Evolutionary conservation across 2,888 invertebrate species (phyloP).

Genomic region (Acleris cristana): DNA sequence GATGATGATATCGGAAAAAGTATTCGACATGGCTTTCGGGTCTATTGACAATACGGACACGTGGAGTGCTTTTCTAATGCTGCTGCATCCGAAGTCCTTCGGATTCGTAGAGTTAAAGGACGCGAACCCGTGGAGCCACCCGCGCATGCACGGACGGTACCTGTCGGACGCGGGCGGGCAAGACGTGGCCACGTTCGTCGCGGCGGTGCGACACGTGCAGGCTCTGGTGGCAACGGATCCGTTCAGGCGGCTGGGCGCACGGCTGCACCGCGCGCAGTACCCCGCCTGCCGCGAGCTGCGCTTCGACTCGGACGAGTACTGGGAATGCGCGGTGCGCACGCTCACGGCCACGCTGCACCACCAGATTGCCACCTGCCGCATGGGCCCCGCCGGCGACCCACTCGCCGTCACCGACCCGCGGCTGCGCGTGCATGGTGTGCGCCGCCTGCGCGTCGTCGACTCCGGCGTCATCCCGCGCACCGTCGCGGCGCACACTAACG

Average conservation of each 20-base stretch:
- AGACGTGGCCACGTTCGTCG: conserved; percentile 86
- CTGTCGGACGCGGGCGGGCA: conserved; percentile 78
- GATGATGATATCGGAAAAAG: conserved; percentile 73
- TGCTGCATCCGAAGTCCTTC: conserved; percentile 87
- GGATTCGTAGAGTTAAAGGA: conserved; percentile 86
- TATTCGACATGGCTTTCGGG: conserved; percentile 72
- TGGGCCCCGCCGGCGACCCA: conserved; percentile 85
- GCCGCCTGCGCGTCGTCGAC: conserved; percentile 77
- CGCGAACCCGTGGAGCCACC: conserved; percentile 86
- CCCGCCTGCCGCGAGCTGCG: conserved; percentile 82
- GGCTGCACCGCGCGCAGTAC: conserved; percentile 79
- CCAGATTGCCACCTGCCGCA: conserved; percentile 86
- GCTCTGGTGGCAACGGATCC: conserved; percentile 73
- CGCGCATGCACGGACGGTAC: conserved; percentile 88
- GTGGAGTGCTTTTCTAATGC: conserved; percentile 85
- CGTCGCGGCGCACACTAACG: conserved; percentile 81
- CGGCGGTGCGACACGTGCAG: conserved; percentile 82
- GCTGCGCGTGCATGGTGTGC: conserved; percentile 76
- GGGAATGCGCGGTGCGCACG: conserved; percentile 86
- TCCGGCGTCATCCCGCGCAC: conserved; percentile 82
- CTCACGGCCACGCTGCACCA: conserved; percentile 86
- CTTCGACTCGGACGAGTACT: conserved; percentile 85
- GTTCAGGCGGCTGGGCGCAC: conserved; percentile 79
- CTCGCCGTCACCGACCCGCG: conserved; percentile 86
- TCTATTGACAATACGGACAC: conserved; percentile 69